Evolutionary conservation across 2,113 vertebrate genomes (phyloP).

Genomic region (Forbesichthys papilliferus): DNA sequence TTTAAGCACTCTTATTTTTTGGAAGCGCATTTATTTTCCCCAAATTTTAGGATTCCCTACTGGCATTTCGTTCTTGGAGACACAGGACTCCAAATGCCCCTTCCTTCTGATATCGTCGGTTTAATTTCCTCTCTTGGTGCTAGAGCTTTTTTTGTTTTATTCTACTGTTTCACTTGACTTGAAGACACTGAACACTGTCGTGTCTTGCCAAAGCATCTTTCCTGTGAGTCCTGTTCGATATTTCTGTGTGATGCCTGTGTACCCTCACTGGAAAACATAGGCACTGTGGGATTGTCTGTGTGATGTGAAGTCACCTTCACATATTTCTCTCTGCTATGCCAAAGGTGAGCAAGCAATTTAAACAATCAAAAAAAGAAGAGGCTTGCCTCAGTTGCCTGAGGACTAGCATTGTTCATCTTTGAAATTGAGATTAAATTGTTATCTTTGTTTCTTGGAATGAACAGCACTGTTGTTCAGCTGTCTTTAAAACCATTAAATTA

Average conservation of each 20-base stretch:
- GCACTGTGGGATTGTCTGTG: not conserved
- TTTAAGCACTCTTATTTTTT: too few species aligned
- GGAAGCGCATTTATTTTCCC: too few species aligned
- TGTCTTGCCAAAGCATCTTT: not conserved
- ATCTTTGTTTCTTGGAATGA: constrained; percentile 15
- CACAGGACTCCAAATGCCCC: not conserved
- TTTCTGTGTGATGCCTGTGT: not conserved
- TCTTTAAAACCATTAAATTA: too few species aligned
- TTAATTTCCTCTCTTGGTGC: not conserved
- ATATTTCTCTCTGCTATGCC: not conserved
- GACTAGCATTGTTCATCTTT: constrained; percentile 18
- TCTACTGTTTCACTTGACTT: not conserved
- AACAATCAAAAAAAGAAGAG: not conserved
- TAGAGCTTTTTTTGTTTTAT: not conserved
- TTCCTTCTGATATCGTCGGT: not conserved
- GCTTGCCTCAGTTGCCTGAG: constrained; percentile 11
- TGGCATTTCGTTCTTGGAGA: not conserved
- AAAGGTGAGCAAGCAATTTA: constrained; percentile 20
- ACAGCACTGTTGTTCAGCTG: constrained; percentile 4
- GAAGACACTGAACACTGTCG: not conserved
- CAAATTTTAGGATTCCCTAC: not conserved
- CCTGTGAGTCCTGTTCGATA: not conserved
- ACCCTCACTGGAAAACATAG: not conserved
- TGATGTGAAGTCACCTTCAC: constrained; percentile 10
- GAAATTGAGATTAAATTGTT: constrained; percentile 19